These are phyloP conservation scores for Orthonyx spaldingii DNA, from an alignment of 2,113 vertebrate genomes.

Conservation along the genomic window DNA sequence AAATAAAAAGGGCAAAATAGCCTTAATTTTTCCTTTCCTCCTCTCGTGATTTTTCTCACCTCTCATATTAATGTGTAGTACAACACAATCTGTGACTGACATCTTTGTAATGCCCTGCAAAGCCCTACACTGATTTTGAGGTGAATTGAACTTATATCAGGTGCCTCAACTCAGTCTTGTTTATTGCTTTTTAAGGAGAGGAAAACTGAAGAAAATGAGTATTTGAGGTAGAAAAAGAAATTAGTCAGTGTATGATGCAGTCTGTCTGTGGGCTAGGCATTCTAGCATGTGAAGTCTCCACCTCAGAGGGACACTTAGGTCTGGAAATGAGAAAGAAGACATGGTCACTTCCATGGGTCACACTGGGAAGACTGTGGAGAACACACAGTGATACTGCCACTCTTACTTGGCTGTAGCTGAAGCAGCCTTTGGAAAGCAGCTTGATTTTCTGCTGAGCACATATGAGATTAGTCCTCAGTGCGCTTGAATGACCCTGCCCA, in stretches of 20 bases:
- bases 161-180: rapidly evolving
- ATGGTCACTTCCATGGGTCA: rapidly evolving
- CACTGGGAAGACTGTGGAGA: not conserved
- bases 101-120: not conserved
- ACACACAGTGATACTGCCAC: rapidly evolving
- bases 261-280: not conserved
- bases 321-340: not conserved
- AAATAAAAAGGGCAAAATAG: not conserved
- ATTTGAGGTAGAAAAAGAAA: not conserved
- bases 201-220: not conserved
- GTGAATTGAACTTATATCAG: not conserved
- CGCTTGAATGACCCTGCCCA: not conserved
- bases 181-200: not conserved
- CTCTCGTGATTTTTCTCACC: not conserved
- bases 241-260: not conserved
- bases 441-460: not conserved
- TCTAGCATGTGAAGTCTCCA: not conserved
- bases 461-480: too few relatives aligned
- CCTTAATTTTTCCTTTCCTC: not conserved
- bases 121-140: not conserved
- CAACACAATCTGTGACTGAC: not conserved
- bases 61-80: not conserved
- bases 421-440: not conserved
- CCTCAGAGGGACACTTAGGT: not conserved
- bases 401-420: not conserved